Evolutionary conservation across 2,113 vertebrate genomes (phyloP), one percentile per base, ranked within the genome.

Genomic region (Menura novaehollandiae): DNA sequence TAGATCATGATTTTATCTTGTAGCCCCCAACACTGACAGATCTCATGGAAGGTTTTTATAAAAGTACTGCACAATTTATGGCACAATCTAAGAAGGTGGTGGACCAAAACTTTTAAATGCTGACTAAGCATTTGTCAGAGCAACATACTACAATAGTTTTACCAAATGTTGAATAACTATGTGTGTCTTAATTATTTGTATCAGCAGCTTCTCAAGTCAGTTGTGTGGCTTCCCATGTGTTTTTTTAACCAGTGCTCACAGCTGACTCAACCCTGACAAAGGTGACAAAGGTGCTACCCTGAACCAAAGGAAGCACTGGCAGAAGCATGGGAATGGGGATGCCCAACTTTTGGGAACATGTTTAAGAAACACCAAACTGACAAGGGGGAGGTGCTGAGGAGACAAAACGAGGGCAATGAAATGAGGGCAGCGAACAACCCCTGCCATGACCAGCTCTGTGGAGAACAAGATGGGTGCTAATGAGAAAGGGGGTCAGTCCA

Each of bases 211-310:
- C 75, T 52, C 27, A 33, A n/a, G 5, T 4, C 68, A 35, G 0
- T 4, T 0, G 0, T 3, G 9, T 1, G 33, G 24, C 21, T 51
- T 6, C 13, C 4, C 13, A 3, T 4, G 0, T 3, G 5, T 5
- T 43, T 46, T 23, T 51, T 56, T 13, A 56, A 41, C 10, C 13
- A 32, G 30, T 7, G 16, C 9, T 13, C 47, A 15, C 11, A 37
- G 5, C 0, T 35, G 14, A 17, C 26, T 56, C 21, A 47, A 3
- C 1, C 1, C 2, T 49, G 49, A 4, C 30, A 0, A 0, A 33
- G 59, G 17, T 21, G 24, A 28, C 17, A 47, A 35, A 33, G 26
- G 9, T 12, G 14, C 35, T 9, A 2, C 19, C 22, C 32, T 8
- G 13, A n/a, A 17, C 4, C 8, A 10, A 13, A 12, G 15, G 28